Base-by-base conservation (phyloP, 2,113 vertebrate species). In the Paratilapia polleni region DNA sequence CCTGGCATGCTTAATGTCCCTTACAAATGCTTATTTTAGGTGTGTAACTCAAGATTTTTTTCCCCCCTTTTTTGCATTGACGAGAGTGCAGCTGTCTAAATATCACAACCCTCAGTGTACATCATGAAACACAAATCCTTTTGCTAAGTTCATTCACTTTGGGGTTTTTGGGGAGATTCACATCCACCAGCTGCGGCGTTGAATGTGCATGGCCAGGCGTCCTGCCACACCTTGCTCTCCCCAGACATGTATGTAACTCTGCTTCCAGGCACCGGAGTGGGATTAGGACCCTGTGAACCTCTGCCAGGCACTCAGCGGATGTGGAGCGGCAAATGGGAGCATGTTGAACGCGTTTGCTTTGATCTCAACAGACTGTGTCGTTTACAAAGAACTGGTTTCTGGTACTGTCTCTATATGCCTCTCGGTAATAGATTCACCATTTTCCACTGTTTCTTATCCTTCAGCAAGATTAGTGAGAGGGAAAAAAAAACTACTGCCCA, bases 301-400 rank as follows among this genome's bases (percentile, higher is more conserved):
- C 64, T 91, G 90, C 92, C 92, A 94, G 87, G 80, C 78, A 88
- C 87, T 81, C 81, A 31, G 81, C 64, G 79, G 81, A 91, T 89
- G 87, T 66, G 59, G 87, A 80, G 85, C 88, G 22, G 85, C 91
- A 88, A 90, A 92, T 88, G 85, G 84, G 89, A 92, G 84, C 90
- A 92, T 89, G 91, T 88, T 91, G 91, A 93, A 94, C 6, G 82
- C 22, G 74, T 91, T 88, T 82, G 88, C 88, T 93, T 94, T 93
- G 89, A 94, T 94, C 88, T 92, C 41, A 5, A 77, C 91, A 87
- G 88, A 92, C 89, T 81, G 80, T 66, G 77, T 49, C 84, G 86
- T 92, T 90, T 88, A 90, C 87, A 90, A 87, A 90, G 84, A 91
- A 74, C 61, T 36, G 81, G 62, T 89, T 84, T 91, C 85, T 88